phyloP scores from a whole-genome alignment of 2,113 vertebrate genomes.

The Pycnonotus jocosus region DNA sequence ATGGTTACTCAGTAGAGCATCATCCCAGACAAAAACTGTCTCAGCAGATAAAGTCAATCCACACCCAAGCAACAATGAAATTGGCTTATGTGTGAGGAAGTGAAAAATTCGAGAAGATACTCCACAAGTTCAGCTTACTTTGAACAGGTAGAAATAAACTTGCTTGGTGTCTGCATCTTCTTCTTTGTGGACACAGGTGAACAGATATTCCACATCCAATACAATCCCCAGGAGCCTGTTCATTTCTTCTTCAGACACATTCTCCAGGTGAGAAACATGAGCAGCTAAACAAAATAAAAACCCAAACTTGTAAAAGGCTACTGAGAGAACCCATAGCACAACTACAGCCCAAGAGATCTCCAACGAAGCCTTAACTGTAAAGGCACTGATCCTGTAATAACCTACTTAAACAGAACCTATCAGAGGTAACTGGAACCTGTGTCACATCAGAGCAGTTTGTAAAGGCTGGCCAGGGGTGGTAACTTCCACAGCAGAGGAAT shows the following conservation, averaged over 20 bases:
- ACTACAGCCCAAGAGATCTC: not conserved
- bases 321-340: not conserved
- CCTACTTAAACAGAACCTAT: not conserved
- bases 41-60: not conserved
- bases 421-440: not conserved
- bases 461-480: not conserved
- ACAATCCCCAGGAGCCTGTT: slow-evolving; percentile 93
- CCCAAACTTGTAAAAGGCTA: not conserved
- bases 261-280: slow-evolving; percentile 96
- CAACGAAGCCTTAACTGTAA: not conserved
- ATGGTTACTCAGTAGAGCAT: not conserved
- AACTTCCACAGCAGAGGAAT: not conserved
- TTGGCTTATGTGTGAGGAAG: not conserved
- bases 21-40: not conserved
- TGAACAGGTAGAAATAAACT: slow-evolving; percentile 99
- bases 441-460: not conserved
- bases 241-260: slow-evolving; percentile 95
- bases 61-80: not conserved
- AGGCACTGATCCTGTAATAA: not conserved
- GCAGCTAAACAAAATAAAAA: slow-evolving; percentile 76
- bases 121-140: slow-evolving; percentile 73
- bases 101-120: not conserved
- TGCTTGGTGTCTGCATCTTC: slow-evolving; percentile 99
- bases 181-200: slow-evolving; percentile 97
- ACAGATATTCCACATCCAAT: slow-evolving; percentile 95